These are phyloP conservation scores for Acrobasis repandana DNA, from an alignment of 2,888 invertebrate species.

Conservation along the genomic window DNA sequence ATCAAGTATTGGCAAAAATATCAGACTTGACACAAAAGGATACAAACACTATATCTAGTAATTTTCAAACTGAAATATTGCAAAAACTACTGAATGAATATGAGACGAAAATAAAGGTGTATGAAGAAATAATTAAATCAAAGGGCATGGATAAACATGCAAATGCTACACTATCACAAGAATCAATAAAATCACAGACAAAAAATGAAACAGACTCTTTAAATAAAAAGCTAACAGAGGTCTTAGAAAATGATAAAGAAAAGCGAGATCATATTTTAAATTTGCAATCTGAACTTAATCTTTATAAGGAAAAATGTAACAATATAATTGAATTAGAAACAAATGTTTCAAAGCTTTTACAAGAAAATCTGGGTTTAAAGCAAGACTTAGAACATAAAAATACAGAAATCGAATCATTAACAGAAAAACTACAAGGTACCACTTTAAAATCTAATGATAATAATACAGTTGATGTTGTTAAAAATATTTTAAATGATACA, in stretches of 20 bases:
- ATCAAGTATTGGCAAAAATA: constrained; percentile 55
- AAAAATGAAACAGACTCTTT: constrained; percentile 30
- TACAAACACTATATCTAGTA: constrained; percentile 32
- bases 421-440: constrained; percentile 31
- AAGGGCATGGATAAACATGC: constrained; percentile 40
- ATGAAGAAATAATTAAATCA: constrained; percentile 58
- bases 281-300: constrained; percentile 46
- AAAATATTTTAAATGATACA: constrained; percentile 70
- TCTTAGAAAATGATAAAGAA: constrained; percentile 42
- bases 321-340: constrained; percentile 24
- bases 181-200: not conserved
- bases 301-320: constrained; percentile 36
- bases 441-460: constrained; percentile 32
- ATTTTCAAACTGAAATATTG: constrained; percentile 55
- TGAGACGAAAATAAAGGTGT: constrained; percentile 68
- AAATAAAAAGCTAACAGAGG: constrained; percentile 39
- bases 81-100: constrained; percentile 66
- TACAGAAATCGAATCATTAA: constrained; percentile 35
- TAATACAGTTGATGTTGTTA: constrained; percentile 48
- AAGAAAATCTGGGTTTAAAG: constrained; percentile 37
- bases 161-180: constrained; percentile 22
- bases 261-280: constrained; percentile 45
- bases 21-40: constrained; percentile 42
- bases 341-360: constrained; percentile 23
- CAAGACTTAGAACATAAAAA: constrained; percentile 37